These are phyloP conservation scores for Hylomyscus alleni DNA, from an alignment of 2,797 vertebrate genomes.

Conservation along the genomic window DNA sequence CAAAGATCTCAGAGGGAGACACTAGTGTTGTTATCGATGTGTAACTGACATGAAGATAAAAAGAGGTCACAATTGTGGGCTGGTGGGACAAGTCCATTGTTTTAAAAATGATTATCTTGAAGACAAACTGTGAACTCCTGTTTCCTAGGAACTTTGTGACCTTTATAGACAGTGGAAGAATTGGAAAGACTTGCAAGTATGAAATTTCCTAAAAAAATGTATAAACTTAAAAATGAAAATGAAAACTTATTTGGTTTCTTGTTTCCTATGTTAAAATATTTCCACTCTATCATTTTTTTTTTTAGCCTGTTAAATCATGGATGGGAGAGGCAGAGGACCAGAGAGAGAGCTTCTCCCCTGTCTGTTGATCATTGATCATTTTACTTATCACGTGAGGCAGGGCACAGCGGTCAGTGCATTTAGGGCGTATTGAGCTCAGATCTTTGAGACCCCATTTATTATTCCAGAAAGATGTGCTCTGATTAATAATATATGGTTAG, in stretches of 20 bases:
- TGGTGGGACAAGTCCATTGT: background rate
- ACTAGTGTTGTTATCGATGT: too few relatives aligned
- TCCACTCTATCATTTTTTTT: constrained; percentile 44
- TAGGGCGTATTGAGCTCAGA: constrained; percentile 76
- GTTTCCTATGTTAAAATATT: background rate
- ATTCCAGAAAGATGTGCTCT: constrained; percentile 76
- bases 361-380: constrained; percentile 61
- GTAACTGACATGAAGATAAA: background rate
- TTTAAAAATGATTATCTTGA: background rate
- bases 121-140: background rate
- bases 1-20: background rate
- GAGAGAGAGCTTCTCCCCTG: background rate
- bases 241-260: background rate
- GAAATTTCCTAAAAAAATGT: background rate
- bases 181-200: background rate
- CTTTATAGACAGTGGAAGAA: background rate
- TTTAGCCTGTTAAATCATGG: background rate
- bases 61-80: background rate
- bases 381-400: constrained; percentile 56
- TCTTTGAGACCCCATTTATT: constrained; percentile 73
- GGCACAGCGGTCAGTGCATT: constrained; percentile 60
- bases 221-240: background rate
- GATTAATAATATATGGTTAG: constrained; percentile 85
- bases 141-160: background rate
- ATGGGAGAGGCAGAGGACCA: background rate